Base-by-base conservation (phyloP, 2,113 vertebrate species). In the Archocentrus centrarchus region DNA sequence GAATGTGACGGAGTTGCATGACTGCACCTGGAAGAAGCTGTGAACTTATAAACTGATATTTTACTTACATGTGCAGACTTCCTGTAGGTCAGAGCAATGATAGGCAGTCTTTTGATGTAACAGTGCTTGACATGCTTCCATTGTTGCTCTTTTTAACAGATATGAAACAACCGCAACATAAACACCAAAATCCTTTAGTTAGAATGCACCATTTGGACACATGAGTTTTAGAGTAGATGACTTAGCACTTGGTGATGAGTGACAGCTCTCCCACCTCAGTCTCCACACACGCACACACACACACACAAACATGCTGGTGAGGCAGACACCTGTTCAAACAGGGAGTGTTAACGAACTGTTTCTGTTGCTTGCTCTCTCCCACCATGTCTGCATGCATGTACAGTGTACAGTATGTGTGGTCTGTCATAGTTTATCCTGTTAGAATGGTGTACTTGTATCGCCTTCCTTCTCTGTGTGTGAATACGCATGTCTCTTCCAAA, bases 291-390 rank as follows among this genome's bases (percentile, higher is more conserved):
- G 63, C 20, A n/a, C 59, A 86, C 44, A 68, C 41, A 59, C 68
- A 81, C 62, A 35, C 79, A 87, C 61, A 89, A 55, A 41, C 77
- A 78, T 15, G 59, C 88, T 68, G 79, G 82, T 92, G 84, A 89
- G 79, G 35, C 87, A 93, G 86, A 91, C 95, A 95, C 93, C 94
- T 95, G 94, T 96, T 95, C 92, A 95, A 96, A 95, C 93, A 95
- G 77, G 75, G 81, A 93, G 90, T 85, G 88, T 91, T 93, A 94
- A 95, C 93, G 92, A 94, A 85, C 81, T 55, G 61, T 88, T 75
- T 90, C 77, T 89, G 58, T 63, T 22, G 8, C 57, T 68, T 53
- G 60, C 15, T 58, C 59, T 79, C 77, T 73, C 60, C 10, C 30
- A 60, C 47, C 75, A 44, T 63, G 63, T 81, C 50, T 82, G 22